A percentile compares a stretch with the other conserved stretches of the same genome.
Conservation (phyloP, 2,797 vertebrate species). For the Gymnothorax reevesii region DNA sequence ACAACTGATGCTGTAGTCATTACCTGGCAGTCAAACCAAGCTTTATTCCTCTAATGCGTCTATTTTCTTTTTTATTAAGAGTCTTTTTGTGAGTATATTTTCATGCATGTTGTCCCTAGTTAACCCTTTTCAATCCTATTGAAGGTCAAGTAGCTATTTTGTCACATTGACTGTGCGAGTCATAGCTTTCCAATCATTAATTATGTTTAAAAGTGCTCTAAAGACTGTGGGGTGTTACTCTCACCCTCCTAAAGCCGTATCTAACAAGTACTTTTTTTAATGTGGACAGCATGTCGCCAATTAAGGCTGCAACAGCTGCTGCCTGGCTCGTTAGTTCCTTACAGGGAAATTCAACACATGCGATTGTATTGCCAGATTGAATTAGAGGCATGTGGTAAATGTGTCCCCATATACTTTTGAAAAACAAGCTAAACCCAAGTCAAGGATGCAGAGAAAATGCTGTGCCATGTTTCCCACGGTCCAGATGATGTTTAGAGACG, state of each 20-base stretch:
- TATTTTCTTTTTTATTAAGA: neutral
- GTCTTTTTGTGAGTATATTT: neutral
- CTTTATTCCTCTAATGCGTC: neutral
- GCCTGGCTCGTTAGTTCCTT: neutral
- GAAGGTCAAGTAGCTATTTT: conserved; percentile 35
- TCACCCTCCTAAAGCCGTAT: neutral
- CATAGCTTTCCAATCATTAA: conserved; percentile 29
- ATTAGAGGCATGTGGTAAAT: conserved; percentile 16
- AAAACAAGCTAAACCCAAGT: neutral
- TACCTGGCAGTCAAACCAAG: neutral
- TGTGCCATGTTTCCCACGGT: neutral
- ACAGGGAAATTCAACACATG: conserved; percentile 20
- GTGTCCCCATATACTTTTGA: neutral
- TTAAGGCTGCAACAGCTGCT: conserved; percentile 9
- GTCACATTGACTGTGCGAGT: too few relatives aligned
- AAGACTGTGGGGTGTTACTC: neutral
- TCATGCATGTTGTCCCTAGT: neutral
- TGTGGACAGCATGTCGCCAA: conserved; percentile 4
- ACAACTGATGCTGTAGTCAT: neutral
- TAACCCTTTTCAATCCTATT: conserved; percentile 23
- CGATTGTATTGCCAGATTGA: conserved; percentile 6
- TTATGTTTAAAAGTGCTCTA: conserved; percentile 25
- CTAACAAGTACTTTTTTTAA: conserved; percentile 11
- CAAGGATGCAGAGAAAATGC: neutral
- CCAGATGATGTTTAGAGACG: neutral